phyloP scores from a whole-genome alignment of 2,113 vertebrate species.

The Condylura cristata region DNA sequence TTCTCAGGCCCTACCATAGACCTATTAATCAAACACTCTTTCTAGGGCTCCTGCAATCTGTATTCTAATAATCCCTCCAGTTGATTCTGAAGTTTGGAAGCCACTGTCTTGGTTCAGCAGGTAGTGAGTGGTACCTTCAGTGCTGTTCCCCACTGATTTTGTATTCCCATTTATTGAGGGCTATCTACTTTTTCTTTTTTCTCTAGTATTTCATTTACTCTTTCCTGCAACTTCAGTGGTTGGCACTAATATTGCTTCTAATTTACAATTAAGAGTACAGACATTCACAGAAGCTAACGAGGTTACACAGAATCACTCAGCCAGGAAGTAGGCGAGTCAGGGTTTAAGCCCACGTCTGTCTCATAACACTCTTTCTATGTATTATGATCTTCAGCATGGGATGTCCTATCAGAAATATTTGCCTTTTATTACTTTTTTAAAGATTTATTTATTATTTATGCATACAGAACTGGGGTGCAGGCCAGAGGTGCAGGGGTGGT shows the following conservation, averaged over 20 bases:
- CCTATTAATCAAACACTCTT: not conserved
- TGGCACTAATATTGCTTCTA: not conserved
- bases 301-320: not conserved
- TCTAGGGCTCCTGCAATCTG: not conserved
- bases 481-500: no score
- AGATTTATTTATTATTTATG: no score
- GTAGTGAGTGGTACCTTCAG: not conserved
- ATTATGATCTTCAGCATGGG: not conserved
- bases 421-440: not conserved
- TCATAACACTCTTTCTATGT: not conserved
- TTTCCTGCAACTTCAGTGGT: not conserved
- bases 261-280: not conserved
- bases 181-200: not conserved
- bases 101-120: not conserved
- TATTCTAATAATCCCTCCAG: not conserved
- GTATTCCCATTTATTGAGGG: not conserved
- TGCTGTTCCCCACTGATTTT: not conserved
- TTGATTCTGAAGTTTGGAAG: not conserved
- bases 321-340: not conserved
- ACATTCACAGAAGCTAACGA: not conserved
- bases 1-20: not conserved
- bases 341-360: not conserved
- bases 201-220: not conserved
- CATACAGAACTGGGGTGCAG: no score
- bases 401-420: not conserved